Evolutionary conservation across 2,113 vertebrate species (phyloP).

Genomic region (Gobiocypris rarus): DNA sequence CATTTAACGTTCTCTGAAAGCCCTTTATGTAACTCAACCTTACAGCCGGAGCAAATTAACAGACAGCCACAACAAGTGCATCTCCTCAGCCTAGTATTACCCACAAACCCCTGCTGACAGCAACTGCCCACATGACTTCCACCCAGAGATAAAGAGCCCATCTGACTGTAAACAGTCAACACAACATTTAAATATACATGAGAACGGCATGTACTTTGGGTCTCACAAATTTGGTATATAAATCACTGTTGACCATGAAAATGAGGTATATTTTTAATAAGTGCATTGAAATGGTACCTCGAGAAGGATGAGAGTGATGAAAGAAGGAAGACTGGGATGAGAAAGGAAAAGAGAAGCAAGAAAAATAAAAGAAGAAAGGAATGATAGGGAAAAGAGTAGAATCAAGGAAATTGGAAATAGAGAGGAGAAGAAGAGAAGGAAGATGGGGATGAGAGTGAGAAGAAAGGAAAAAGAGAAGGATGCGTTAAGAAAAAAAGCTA

Average conservation of each 20-base stretch:
- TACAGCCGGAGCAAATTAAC: slow-evolving; percentile 4
- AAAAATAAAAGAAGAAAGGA: not conserved
- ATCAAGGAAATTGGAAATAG: not conserved
- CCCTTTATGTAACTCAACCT: slow-evolving; percentile 47
- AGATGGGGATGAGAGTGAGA: not conserved
- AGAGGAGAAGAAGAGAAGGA: not conserved
- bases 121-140: slow-evolving; percentile 29
- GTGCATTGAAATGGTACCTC: not conserved
- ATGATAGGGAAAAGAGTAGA: not conserved
- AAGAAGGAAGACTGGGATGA: not conserved
- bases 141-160: slow-evolving; percentile 1
- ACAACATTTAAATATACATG: slow-evolving; percentile 21
- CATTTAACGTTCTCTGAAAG: slow-evolving; percentile 35
- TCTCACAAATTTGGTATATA: not conserved
- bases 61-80: slow-evolving; percentile 29
- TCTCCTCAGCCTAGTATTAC: slow-evolving; percentile 10
- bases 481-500: not conserved
- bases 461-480: slow-evolving; percentile 1
- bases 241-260: not conserved
- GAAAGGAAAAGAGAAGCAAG: not conserved
- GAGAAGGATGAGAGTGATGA: not conserved
- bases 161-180: not conserved
- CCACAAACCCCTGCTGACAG: slow-evolving; percentile 33
- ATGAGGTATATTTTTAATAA: not conserved
- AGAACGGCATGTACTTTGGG: slow-evolving; percentile 2